Base-by-base conservation (phyloP, 2,797 vertebrate genomes). In the Mus spretus region DNA sequence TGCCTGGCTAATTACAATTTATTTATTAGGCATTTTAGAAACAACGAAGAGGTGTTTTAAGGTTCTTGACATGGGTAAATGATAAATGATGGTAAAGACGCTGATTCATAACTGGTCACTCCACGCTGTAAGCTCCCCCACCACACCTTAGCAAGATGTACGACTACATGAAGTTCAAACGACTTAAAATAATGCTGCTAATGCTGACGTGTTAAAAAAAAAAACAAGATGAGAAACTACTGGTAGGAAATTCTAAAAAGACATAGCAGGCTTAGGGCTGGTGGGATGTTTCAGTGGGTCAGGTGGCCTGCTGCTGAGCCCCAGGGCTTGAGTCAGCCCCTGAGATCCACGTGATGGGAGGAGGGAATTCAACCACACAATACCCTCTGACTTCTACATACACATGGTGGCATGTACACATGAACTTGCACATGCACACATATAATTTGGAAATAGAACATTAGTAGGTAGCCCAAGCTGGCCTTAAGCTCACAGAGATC, bases 151-250 rank as follows among this genome's bases (percentile, higher is more conserved):
- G 15, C 61, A n/a, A 14, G 40, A 40, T 4, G 12, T 2, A 40
- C 24, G 20, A 44, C 10, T 55, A 26, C 19, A 13, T 11, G 34
- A 61, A 26, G 26, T 79, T 7, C 53, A 87, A 53, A 79, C 20
- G 31, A 86, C 28, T 63, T 63, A 83, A 81, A n/a, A 95, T 31
- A 59, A 61, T n/a, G 20, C 28, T 50, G 44, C 55, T 55, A 93
- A 83, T 74, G 37, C 88, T 83, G 31, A 89, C 50, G 47, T 55
- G 34, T 59, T 63, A 94, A 80, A 95, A 55, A 78, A 94, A 80
- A 95, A 80, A 3, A 26, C 74, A 85, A 50, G 80, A 85, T n/a
- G 53, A 74, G 53, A 78, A 86, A 94, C 55, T 70, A 65, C 80
- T 15, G 47, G 61, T 37, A 77, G 28, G 37, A 57, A 92, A 65